These are phyloP conservation scores for Phymatocera aterrima DNA, from an alignment of 2,888 invertebrate genomes.

Conservation along the genomic window DNA sequence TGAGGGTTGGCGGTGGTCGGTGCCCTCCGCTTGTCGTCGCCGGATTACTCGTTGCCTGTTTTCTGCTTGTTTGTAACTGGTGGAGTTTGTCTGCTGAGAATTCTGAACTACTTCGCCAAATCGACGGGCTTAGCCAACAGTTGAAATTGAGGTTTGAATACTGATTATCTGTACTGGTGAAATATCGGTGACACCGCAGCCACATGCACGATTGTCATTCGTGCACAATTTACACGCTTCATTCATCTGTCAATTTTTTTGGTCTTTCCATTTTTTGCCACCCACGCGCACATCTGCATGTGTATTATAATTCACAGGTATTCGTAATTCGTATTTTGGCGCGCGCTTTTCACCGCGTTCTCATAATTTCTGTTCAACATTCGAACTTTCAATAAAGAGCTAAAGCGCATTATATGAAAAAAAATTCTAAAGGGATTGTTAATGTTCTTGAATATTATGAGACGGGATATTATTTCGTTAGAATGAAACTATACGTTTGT, in stretches of 20 bases:
- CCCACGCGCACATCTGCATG: too few relatives aligned
- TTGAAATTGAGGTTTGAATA: slow-evolving; percentile 69
- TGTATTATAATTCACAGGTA: too few relatives aligned
- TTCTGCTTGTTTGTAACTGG: slow-evolving; percentile 71
- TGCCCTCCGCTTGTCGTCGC: slow-evolving; percentile 72
- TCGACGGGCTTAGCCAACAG: slow-evolving; percentile 71
- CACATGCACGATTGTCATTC: too few relatives aligned
- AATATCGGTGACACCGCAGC: too few relatives aligned
- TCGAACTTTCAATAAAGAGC: not conserved
- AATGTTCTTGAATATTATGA: not conserved
- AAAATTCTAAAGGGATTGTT: too few relatives aligned
- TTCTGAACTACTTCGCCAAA: slow-evolving; percentile 67
- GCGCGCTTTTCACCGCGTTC: not conserved
- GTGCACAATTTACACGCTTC: too few relatives aligned
- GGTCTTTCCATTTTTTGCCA: too few relatives aligned
- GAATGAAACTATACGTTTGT: not conserved
- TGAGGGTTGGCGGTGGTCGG: slow-evolving; percentile 72
- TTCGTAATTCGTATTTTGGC: not conserved
- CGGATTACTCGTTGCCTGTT: slow-evolving; percentile 66
- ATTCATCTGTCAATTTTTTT: too few relatives aligned
- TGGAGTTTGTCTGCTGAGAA: slow-evolving; percentile 71
- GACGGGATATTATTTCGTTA: not conserved
- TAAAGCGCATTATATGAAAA: not conserved
- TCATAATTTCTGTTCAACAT: not conserved
- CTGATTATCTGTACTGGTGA: too few relatives aligned